phyloP scores from a whole-genome alignment of 2,113 vertebrate species.

The Globicephala melas region DNA sequence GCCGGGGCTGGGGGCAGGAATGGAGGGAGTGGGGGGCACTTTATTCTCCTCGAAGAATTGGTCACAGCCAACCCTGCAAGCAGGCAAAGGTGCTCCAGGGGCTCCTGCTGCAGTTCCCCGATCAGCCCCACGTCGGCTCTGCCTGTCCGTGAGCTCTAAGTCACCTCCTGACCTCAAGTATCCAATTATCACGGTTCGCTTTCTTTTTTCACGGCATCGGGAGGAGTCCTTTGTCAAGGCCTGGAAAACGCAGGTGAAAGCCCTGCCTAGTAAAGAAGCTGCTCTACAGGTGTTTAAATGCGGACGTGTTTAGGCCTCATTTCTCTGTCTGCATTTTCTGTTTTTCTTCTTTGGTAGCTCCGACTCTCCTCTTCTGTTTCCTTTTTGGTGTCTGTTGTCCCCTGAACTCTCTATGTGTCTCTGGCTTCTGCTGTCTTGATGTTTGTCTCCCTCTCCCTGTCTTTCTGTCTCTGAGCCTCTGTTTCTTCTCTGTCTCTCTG shows the following conservation, averaged over 20 bases:
- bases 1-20: not conserved
- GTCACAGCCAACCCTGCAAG: not conserved
- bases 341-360: not conserved
- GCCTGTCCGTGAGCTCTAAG: not conserved
- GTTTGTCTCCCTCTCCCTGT: not conserved
- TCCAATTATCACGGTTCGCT: fast-evolving
- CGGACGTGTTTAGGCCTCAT: not conserved
- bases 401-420: too few relatives aligned
- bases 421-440: not conserved
- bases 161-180: not conserved
- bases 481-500: not conserved
- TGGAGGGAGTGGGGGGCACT: not conserved
- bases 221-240: fast-evolving
- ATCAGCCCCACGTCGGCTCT: fast-evolving
- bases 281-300: not conserved
- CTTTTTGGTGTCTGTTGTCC: not conserved
- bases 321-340: not conserved
- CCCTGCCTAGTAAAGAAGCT: fast-evolving
- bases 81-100: not conserved
- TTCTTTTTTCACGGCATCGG: fast-evolving
- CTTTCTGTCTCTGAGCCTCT: not conserved
- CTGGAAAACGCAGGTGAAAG: not conserved
- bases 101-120: not conserved
- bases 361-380: not conserved
- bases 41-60: not conserved